phyloP scores from a whole-genome alignment of 2,888 invertebrate genomes.

The Drosophila paucipuncta region DNA sequence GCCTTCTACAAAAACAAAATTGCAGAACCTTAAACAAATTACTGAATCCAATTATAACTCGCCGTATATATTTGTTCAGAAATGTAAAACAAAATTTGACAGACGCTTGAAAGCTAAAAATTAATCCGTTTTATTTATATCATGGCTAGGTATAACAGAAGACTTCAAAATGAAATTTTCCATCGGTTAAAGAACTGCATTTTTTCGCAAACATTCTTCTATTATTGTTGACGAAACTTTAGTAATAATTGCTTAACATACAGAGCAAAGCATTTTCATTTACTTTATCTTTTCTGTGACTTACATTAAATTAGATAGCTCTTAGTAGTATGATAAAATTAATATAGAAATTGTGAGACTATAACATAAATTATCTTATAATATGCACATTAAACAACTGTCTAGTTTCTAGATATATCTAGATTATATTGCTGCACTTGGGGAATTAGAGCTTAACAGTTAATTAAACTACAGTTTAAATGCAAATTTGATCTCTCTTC shows the following conservation, averaged over 20 bases:
- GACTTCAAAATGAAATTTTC: neutral
- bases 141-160: neutral
- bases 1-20: neutral
- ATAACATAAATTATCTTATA: neutral
- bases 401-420: neutral
- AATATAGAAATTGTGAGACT: neutral
- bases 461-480: slow-evolving; percentile 14
- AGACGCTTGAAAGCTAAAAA: neutral
- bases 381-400: neutral
- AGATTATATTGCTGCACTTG: neutral
- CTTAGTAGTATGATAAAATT: neutral
- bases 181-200: neutral
- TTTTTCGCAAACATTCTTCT: no score
- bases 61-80: neutral
- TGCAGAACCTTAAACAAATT: slow-evolving; percentile 22
- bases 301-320: neutral
- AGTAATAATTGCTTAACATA: neutral
- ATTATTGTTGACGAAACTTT: neutral
- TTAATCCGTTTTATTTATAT: neutral
- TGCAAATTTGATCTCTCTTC: slow-evolving; percentile 29
- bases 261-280: no score
- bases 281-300: neutral
- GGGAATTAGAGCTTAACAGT: slow-evolving; percentile 4
- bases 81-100: slow-evolving; percentile 7
- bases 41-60: slow-evolving; percentile 25